Conservation (phyloP, 2,888 invertebrate species). For the Eupelmus urozonus region DNA sequence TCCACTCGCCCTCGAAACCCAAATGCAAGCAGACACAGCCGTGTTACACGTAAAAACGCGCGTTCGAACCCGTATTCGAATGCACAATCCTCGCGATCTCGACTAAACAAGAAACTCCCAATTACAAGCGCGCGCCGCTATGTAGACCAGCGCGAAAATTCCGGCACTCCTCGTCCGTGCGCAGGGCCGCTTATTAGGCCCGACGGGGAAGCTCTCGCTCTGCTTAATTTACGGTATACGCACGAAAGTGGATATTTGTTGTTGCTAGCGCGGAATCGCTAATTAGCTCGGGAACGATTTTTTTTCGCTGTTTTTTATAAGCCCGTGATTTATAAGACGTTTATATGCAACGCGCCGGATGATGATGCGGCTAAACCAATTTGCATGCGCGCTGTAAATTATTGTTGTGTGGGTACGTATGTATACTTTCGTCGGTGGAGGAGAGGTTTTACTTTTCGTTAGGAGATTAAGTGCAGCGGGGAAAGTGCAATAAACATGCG, state of each 20-base stretch:
- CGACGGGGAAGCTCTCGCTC: not conserved
- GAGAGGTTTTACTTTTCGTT: not conserved
- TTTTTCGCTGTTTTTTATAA: not conserved
- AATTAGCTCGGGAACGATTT: slow-evolving; percentile 3
- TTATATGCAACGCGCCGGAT: not conserved
- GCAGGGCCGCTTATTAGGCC: no score
- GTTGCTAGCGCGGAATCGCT: not conserved
- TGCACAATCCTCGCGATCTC: no score
- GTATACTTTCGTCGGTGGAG: not conserved
- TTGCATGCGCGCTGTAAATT: not conserved
- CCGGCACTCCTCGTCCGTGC: no score
- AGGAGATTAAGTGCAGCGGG: not conserved
- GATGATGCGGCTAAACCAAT: slow-evolving; percentile 8
- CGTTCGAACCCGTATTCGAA: no score
- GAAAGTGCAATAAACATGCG: not conserved
- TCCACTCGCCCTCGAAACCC: not conserved
- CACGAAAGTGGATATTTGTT: slow-evolving; percentile 41
- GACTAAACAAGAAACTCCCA: no score
- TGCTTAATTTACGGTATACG: slow-evolving; percentile 23
- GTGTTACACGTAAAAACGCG: no score
- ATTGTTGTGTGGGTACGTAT: not conserved
- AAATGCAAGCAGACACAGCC: not conserved
- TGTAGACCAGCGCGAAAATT: no score
- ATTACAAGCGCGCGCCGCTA: no score
- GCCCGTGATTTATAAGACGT: slow-evolving; percentile 7